A percentile compares a stretch with the other conserved stretches of the same genome.
Conservation (phyloP, 1,140 invertebrate species). For the Trypoxylus dichotomus region DNA sequence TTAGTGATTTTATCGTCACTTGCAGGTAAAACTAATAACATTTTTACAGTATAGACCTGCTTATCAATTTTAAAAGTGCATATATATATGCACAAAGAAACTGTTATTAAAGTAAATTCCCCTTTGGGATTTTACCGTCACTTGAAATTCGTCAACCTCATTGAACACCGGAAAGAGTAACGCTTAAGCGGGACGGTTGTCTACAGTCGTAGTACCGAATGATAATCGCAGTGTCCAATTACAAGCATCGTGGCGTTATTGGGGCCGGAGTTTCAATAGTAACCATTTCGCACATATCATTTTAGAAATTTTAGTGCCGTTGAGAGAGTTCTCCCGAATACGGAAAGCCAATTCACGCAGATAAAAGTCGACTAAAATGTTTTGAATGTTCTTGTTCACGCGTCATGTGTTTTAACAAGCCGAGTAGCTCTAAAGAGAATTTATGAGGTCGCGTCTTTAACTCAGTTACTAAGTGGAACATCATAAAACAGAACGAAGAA, state of each 20-base stretch:
- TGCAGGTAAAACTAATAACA: too few relatives aligned
- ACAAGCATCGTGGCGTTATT: neutral
- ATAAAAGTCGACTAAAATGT: neutral
- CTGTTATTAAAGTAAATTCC: too few relatives aligned
- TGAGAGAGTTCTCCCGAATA: neutral
- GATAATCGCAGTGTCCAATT: slow-evolving; percentile 1
- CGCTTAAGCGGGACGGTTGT: neutral
- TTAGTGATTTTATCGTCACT: too few relatives aligned
- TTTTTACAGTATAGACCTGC: too few relatives aligned
- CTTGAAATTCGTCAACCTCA: neutral
- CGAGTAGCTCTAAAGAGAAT: neutral
- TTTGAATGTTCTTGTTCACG: neutral
- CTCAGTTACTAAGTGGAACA: too few relatives aligned
- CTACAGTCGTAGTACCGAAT: neutral
- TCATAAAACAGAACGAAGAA: too few relatives aligned
- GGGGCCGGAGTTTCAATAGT: neutral
- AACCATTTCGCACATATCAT: slow-evolving; percentile 20
- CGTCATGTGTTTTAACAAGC: slow-evolving; percentile 2
- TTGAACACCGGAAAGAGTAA: neutral
- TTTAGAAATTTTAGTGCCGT: neutral
- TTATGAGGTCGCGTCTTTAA: neutral
- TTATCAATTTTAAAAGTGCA: too few relatives aligned
- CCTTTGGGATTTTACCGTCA: too few relatives aligned
- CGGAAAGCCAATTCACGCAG: neutral
- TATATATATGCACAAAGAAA: too few relatives aligned